Evolutionary conservation across 2,113 vertebrate species (phyloP), one percentile per base, ranked within the genome.

Genomic region (Psettodes erumei): DNA sequence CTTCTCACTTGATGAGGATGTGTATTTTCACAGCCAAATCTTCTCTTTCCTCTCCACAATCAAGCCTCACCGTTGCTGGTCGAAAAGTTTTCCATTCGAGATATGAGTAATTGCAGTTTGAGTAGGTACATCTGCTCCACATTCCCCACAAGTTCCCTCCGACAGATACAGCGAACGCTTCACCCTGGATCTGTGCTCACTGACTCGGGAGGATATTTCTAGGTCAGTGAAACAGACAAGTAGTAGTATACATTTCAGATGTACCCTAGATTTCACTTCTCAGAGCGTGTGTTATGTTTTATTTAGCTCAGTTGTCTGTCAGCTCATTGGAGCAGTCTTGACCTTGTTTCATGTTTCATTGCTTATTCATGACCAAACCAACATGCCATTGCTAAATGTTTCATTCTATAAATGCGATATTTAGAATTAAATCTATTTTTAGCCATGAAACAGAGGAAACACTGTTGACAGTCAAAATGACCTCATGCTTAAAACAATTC

Each of bases 161-260:
- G 62, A 81, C 81, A 86, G 72, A 89, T 70, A 55, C 66, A 68
- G 79, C 63, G 40, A 70, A 62, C 59, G 58, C 79, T 73, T 88
- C 75, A 74, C 65, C 82, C 68, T 77, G 40, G 32, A 87, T 84
- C 58, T 18, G 59, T 51, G 59, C 64, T 70, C 75, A 80, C 15
- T 71, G 78, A 83, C 66, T 75, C 40, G 50, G 50, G 69, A 65
- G 45, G 67, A 77, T 47, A 23, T 88, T 88, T 89, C 77, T 85
- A 78, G 89, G 89, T 89, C 86, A 88, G 81, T 71, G 73, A 85
- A 82, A 76, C 71, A 75, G 75, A 71, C 71, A 35, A 67, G 72
- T 16, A 32, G 48, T 59, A 16, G 55, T 64, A 42, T 60, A 35
- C 68, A 43, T 71, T 48, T 68, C 47, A 58, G 50, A 73, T 62